Evolutionary conservation across 2,113 vertebrate genomes (phyloP).

Genomic region (Saguinus imperator): DNA sequence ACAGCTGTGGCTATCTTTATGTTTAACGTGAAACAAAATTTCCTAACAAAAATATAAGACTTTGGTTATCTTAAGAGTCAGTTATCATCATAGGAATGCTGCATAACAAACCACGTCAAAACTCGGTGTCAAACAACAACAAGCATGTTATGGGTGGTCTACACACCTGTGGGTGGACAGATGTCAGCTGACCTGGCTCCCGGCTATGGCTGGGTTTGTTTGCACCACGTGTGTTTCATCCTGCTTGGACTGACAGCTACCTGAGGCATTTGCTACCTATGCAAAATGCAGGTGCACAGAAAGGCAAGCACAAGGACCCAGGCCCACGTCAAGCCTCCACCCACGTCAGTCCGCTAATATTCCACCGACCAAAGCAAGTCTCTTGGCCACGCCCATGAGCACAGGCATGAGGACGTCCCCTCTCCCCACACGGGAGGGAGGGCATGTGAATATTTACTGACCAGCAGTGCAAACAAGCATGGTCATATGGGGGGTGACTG

Average conservation of each 20-base stretch:
- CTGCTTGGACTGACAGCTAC: neutral
- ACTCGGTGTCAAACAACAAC: neutral
- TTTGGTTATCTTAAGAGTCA: neutral
- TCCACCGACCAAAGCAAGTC: neutral
- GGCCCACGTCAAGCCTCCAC: neutral
- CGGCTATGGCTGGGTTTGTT: neutral
- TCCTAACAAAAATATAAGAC: neutral
- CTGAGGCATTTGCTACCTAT: neutral
- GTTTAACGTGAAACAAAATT: constrained; percentile 31
- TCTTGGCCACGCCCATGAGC: too few species aligned
- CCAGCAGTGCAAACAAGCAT: neutral
- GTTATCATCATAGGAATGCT: neutral
- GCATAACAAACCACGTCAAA: neutral
- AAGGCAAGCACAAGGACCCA: neutral
- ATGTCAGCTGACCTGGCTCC: neutral
- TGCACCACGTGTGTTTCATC: neutral
- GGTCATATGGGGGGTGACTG: neutral
- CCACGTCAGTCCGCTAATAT: neutral
- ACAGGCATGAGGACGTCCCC: neutral
- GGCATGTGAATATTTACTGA: neutral
- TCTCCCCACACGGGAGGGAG: neutral
- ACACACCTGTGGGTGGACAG: neutral
- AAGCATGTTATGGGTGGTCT: neutral
- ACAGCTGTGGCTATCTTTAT: neutral
- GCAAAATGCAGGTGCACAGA: neutral